These are phyloP conservation scores for Cryptotermes secundus DNA, from an alignment of 1,140 invertebrate genomes.

Conservation along the genomic window DNA sequence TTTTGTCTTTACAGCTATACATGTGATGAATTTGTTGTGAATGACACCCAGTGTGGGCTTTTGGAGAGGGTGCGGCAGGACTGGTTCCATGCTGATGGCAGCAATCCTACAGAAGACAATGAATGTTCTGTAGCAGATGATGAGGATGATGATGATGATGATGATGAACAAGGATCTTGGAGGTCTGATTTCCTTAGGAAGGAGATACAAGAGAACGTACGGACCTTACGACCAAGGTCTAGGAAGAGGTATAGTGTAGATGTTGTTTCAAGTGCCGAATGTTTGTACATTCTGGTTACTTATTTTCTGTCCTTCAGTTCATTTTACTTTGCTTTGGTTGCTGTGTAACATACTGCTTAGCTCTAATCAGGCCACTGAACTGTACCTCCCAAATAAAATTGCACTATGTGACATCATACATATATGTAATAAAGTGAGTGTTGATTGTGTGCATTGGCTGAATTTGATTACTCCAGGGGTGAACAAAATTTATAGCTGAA, in stretches of 20 bases:
- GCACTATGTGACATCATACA: no score
- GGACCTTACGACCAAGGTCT: constrained; percentile 59
- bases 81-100: neutral
- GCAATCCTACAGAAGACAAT: constrained; percentile 32
- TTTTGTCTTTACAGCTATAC: constrained; percentile 61
- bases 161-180: constrained; percentile 32
- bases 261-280: neutral
- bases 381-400: no score
- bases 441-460: no score
- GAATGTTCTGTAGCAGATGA: constrained; percentile 36
- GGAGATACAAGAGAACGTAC: constrained; percentile 51
- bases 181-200: constrained; percentile 32
- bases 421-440: no score
- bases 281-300: neutral
- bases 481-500: no score
- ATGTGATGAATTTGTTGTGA: constrained; percentile 79
- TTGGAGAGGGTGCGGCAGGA: constrained; percentile 61
- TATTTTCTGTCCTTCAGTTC: no score
- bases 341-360: no score
- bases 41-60: constrained; percentile 64
- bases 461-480: no score
- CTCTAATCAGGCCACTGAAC: no score
- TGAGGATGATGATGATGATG: constrained; percentile 31
- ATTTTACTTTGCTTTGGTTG: no score
- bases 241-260: constrained; percentile 51